phyloP scores from a whole-genome alignment of 2,888 invertebrate genomes.

The Acronicta psi region DNA sequence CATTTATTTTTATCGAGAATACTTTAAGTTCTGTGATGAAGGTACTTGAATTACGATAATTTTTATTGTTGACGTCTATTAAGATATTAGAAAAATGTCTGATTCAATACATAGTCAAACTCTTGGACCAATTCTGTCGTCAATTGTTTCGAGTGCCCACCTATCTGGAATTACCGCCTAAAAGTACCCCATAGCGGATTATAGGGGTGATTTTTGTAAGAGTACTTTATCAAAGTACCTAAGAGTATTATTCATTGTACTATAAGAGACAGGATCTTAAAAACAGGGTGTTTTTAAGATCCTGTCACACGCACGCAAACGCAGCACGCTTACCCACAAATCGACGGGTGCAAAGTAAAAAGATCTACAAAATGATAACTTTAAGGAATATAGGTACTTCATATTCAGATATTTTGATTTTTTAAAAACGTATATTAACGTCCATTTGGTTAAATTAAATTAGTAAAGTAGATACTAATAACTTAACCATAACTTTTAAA shows the following conservation, averaged over 20 bases:
- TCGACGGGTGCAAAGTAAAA: not conserved
- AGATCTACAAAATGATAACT: not conserved
- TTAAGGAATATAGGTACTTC: not conserved
- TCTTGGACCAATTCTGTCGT: not conserved
- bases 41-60: too few species aligned
- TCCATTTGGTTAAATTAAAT: too few species aligned
- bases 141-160: not conserved
- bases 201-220: constrained; percentile 5
- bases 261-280: constrained; percentile 1
- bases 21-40: too few species aligned
- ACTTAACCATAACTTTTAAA: too few species aligned
- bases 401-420: too few species aligned
- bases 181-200: constrained; percentile 1
- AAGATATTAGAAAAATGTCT: too few species aligned
- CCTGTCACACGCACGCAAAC: not conserved
- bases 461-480: too few species aligned
- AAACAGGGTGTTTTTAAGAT: too few species aligned
- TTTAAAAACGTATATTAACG: too few species aligned
- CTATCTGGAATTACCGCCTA: not conserved
- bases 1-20: too few species aligned
- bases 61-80: too few species aligned
- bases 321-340: not conserved
- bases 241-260: constrained; percentile 6
- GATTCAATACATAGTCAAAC: too few species aligned
- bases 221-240: not conserved